A percentile compares a stretch with the other conserved stretches of the same genome.
Evolutionary conservation across 2,797 vertebrate species (phyloP).

Genomic region (Ctenopoma multispine): DNA sequence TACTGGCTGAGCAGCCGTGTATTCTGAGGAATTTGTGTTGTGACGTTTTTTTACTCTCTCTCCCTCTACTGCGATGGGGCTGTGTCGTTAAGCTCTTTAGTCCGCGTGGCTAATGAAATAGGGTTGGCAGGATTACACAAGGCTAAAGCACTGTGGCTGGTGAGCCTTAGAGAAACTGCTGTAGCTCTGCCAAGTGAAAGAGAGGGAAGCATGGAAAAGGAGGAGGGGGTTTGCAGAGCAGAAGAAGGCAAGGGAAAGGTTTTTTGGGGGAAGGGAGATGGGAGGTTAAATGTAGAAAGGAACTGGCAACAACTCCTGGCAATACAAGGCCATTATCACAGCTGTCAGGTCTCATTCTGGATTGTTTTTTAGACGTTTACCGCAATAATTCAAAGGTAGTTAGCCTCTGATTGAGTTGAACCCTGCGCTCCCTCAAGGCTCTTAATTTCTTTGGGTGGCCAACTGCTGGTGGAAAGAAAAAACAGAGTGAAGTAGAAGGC

Average conservation of each 20-base stretch:
- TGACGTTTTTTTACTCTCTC: conserved; percentile 54
- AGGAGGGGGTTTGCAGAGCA: conserved; percentile 57
- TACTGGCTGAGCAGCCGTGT: conserved; percentile 77
- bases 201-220: conserved; percentile 58
- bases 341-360: conserved; percentile 50
- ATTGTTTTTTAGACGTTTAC: conserved; percentile 52
- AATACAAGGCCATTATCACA: conserved; percentile 48
- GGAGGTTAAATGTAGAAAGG: conserved; percentile 54
- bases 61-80: conserved; percentile 71
- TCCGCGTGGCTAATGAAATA: conserved; percentile 87
- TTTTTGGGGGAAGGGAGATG: conserved; percentile 36
- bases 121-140: conserved; percentile 86
- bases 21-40: conserved; percentile 82
- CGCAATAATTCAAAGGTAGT: conserved; percentile 37
- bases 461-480: conserved; percentile 67
- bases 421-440: conserved; percentile 58
- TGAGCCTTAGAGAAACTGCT: conserved; percentile 81
- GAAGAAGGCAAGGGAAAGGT: conserved; percentile 52
- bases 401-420: conserved; percentile 54
- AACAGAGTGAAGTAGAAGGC: conserved; percentile 73
- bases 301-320: conserved; percentile 46
- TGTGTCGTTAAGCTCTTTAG: conserved; percentile 87
- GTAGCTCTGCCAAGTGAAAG: conserved; percentile 77
- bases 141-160: conserved; percentile 84
- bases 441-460: conserved; percentile 74